Conservation (phyloP, 2,113 vertebrate genomes). For the Daubentonia madagascariensis region DNA sequence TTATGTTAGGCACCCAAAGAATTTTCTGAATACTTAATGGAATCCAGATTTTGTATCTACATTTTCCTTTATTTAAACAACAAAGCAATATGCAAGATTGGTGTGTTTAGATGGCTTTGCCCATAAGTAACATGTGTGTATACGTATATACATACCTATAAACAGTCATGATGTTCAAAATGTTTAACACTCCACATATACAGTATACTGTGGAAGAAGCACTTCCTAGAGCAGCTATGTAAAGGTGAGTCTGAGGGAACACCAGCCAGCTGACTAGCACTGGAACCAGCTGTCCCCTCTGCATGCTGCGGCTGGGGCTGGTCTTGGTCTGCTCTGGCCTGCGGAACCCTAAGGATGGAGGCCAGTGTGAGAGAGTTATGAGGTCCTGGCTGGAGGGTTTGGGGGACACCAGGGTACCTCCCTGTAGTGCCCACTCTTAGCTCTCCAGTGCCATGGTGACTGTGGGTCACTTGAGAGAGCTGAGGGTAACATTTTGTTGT, state of each 20-base stretch:
- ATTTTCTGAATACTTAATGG: slow-evolving; percentile 30
- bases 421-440: background rate
- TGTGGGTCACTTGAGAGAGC: background rate
- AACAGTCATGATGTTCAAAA: background rate
- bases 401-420: background rate
- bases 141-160: no score
- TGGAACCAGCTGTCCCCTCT: background rate
- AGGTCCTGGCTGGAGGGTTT: background rate
- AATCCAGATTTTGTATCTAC: slow-evolving; percentile 33
- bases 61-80: slow-evolving; percentile 17
- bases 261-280: background rate
- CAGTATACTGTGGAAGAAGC: background rate
- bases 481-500: background rate
- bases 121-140: background rate
- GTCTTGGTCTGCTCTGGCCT: background rate
- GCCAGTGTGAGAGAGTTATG: background rate
- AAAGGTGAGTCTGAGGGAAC: background rate
- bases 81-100: background rate
- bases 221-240: background rate
- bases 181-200: background rate
- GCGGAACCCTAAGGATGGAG: background rate
- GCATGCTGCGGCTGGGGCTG: background rate
- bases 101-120: background rate
- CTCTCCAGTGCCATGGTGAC: background rate
- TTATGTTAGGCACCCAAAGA: background rate